Evolutionary conservation across 2,797 vertebrate species (phyloP), one percentile per base, ranked within the genome.

Genomic region (Schizothorax lantsangensis): DNA sequence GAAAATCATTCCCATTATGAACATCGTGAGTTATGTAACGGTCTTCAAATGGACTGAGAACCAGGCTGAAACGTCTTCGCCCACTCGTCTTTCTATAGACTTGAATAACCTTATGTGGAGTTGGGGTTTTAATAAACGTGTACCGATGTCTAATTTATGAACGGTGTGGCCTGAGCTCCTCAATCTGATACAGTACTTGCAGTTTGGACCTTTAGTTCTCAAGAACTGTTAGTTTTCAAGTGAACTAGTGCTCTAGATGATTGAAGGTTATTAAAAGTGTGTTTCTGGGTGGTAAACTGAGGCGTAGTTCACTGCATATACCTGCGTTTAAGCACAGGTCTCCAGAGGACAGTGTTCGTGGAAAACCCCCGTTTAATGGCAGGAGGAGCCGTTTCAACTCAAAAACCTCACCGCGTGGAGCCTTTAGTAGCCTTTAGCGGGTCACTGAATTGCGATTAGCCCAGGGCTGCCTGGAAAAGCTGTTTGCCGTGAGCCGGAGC

Each of bases 1-100:
- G 84, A 84, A 89, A 88, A 84, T 62, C 71, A 69, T 52, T 88
- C 54, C 19, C n/a, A 52, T 86, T 86, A 84, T 86, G 81, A 89
- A 59, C 88, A 86, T 74, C 77, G 36, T 21, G 64, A 75, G 73
- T 89, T 90, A 85, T 43, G 40, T 86, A 90, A 88, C 23, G 15
- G 64, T 45, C 79, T 82, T 73, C 69, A 72, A 83, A 86, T 69
- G 78, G 59, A 81, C 69, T 79, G 81, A 86, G 33, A 89, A 85
- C 59, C 45, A 21, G 49, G n/a, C 74, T 68, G 36, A 52, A 84
- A 52, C 17, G 43, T 26, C 3, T 43, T 26, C 43, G 21, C 62
- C 57, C 23, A 36, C 74, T 72, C 15, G 11, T 80, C 52, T 68
- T 62, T 69, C 66, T 47, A 7, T 47, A 59, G 59, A 72, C 62